Percentiles rank a stretch among this genome's conserved stretches.
phyloP scores from a whole-genome alignment of 2,797 vertebrate species.

The Lateolabrax maculatus region DNA sequence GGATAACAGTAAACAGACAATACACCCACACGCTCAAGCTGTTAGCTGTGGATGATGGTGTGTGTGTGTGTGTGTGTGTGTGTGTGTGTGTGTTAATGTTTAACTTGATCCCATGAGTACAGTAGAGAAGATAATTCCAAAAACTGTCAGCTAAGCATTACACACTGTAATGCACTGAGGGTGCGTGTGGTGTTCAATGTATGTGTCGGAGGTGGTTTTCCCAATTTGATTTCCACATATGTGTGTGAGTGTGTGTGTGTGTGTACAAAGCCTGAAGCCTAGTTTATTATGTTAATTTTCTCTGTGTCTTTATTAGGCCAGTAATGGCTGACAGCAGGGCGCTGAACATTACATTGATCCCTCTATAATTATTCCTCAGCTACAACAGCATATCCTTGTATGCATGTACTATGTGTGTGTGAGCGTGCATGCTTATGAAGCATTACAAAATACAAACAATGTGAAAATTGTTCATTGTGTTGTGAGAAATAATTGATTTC shows the following conservation, averaged over 20 bases:
- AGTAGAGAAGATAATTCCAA: slow-evolving; percentile 39
- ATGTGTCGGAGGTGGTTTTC: slow-evolving; percentile 18
- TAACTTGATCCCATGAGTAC: slow-evolving; percentile 31
- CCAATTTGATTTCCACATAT: slow-evolving; percentile 26
- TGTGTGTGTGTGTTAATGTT: slow-evolving; percentile 26
- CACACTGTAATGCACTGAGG: slow-evolving; percentile 17
- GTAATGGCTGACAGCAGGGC: slow-evolving; percentile 68
- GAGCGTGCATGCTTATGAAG: background rate
- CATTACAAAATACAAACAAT: slow-evolving; percentile 1
- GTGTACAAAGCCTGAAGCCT: slow-evolving; percentile 27
- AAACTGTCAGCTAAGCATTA: slow-evolving; percentile 45
- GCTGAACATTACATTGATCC: slow-evolving; percentile 61
- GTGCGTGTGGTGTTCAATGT: slow-evolving; percentile 15
- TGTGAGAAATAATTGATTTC: slow-evolving; percentile 7
- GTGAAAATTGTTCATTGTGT: slow-evolving; percentile 1
- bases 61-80: slow-evolving; percentile 16
- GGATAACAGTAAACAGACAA: slow-evolving; percentile 12
- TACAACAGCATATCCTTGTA: slow-evolving; percentile 3
- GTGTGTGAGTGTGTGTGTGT: slow-evolving; percentile 30
- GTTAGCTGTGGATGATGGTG: background rate
- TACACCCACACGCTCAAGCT: slow-evolving; percentile 31
- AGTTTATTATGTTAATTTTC: slow-evolving; percentile 59
- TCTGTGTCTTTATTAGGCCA: slow-evolving; percentile 63
- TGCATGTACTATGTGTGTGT: too few species aligned
- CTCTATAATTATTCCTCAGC: slow-evolving; percentile 56